Conservation (phyloP, 2,113 vertebrate species). For the Capreolus pygargus region DNA sequence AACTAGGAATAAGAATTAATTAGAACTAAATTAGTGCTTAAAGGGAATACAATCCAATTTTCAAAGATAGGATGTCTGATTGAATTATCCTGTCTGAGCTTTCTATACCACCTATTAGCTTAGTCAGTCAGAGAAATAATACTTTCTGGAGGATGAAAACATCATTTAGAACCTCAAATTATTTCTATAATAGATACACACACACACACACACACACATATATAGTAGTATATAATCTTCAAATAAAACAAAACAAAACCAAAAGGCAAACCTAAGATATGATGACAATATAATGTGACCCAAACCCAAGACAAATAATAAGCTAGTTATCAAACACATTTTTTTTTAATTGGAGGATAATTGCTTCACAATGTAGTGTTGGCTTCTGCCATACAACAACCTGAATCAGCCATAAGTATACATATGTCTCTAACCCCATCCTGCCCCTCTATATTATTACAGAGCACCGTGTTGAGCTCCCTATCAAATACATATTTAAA, state of each 20-base stretch:
- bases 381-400: not conserved
- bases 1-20: not conserved
- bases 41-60: not conserved
- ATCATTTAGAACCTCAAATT: not conserved
- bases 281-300: not conserved
- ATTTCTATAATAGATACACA: not conserved
- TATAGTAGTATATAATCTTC: not conserved
- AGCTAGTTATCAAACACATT: not conserved
- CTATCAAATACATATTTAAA: not conserved
- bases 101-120: not conserved
- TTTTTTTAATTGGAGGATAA: not conserved
- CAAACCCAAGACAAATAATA: conserved; percentile 8
- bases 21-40: not conserved
- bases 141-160: not conserved
- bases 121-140: not conserved
- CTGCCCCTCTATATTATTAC: not conserved
- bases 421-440: not conserved
- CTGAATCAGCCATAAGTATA: not conserved
- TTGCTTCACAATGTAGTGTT: not conserved
- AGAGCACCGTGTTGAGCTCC: not conserved
- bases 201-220: not conserved
- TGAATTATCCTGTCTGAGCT: not conserved
- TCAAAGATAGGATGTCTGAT: not conserved
- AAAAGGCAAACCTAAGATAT: not conserved
- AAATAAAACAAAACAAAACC: not conserved